A percentile compares a stretch with the other conserved stretches of the same genome.
Conservation (phyloP, 2,113 vertebrate species). For the Brienomyrus brachyistius region DNA sequence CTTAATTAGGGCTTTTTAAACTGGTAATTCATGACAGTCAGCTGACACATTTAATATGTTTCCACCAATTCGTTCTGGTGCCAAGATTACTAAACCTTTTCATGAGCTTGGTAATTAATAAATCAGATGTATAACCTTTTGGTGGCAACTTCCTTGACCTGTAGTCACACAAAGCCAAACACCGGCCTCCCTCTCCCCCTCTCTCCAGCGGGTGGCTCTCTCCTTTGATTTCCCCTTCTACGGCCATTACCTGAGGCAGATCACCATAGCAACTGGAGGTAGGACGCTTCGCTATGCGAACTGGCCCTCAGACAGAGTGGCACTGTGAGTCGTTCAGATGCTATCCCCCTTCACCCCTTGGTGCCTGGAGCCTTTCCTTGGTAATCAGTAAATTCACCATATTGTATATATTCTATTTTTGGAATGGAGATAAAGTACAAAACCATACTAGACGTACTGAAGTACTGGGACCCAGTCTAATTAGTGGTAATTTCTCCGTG, state of each 20-base stretch:
- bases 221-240: slow-evolving; percentile 91
- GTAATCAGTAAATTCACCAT: background rate
- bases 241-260: slow-evolving; percentile 78
- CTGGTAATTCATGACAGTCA: background rate
- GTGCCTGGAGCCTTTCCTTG: background rate
- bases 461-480: background rate
- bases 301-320: background rate
- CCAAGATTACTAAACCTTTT: background rate
- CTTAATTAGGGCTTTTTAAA: background rate
- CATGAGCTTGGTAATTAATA: background rate
- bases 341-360: background rate
- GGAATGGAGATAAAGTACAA: background rate
- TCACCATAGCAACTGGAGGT: slow-evolving; percentile 88
- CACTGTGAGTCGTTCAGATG: background rate
- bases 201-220: slow-evolving; percentile 67
- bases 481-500: background rate
- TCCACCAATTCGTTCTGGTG: background rate
- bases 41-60: background rate
- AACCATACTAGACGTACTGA: background rate
- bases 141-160: background rate
- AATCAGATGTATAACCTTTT: background rate
- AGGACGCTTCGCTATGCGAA: background rate
- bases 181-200: background rate
- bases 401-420: background rate
- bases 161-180: background rate